phyloP scores from a whole-genome alignment of 2,113 vertebrate genomes.

The Collichthys lucidus region DNA sequence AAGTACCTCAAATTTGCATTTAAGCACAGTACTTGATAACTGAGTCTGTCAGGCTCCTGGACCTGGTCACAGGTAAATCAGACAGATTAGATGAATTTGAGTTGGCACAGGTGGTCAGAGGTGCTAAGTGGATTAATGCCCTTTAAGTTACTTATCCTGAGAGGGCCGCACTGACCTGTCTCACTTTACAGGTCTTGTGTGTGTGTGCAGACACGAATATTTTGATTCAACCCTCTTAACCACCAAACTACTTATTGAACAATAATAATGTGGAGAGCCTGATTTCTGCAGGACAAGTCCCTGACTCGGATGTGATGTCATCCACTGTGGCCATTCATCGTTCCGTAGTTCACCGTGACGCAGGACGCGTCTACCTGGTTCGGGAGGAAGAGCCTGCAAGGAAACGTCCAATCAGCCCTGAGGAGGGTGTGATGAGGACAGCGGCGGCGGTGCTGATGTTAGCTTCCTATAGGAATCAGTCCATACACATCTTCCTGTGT shows the following conservation, averaged over 20 bases:
- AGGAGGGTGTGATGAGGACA: conserved; percentile 79
- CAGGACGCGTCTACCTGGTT: conserved; percentile 83
- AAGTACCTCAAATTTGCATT: not conserved
- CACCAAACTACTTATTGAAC: not conserved
- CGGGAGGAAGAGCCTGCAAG: conserved; percentile 67
- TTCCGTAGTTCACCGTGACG: conserved; percentile 78
- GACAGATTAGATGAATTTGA: conserved; percentile 75
- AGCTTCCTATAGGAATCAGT: conserved; percentile 92
- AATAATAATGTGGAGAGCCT: not conserved
- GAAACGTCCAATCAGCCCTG: conserved; percentile 61
- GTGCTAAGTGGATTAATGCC: conserved; percentile 63
- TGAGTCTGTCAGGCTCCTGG: not conserved
- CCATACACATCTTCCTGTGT: conserved; percentile 89
- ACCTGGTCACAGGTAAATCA: conserved; percentile 61
- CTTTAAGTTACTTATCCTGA: conserved; percentile 64
- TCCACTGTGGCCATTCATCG: conserved; percentile 85
- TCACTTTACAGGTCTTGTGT: conserved; percentile 21
- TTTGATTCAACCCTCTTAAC: not conserved
- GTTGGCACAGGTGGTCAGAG: conserved; percentile 67
- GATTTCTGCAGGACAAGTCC: conserved; percentile 80
- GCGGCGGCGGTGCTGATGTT: conserved; percentile 87
- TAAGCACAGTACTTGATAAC: not conserved
- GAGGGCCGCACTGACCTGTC: conserved; percentile 29
- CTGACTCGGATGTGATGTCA: conserved; percentile 85
- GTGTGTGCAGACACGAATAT: not conserved